A percentile compares a stretch with the other conserved stretches of the same genome.
phyloP scores from a whole-genome alignment of 2,888 invertebrate species.

The Agrochola lychnidis region DNA sequence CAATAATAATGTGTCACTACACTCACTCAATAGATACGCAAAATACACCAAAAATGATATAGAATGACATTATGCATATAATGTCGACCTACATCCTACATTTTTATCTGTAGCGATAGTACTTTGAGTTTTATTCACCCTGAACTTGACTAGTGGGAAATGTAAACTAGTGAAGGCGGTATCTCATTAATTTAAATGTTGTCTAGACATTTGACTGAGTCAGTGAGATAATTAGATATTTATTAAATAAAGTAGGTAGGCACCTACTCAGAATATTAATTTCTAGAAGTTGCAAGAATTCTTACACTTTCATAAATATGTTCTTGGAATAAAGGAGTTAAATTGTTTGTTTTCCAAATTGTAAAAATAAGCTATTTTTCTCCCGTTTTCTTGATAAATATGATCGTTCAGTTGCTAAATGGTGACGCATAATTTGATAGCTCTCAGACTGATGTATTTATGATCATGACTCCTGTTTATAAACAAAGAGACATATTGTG shows the following conservation, averaged over 20 bases:
- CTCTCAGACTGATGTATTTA: constrained; percentile 40
- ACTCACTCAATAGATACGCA: constrained; percentile 3
- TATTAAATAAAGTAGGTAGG: neutral
- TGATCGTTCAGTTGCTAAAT: constrained; percentile 23
- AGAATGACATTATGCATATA: constrained; percentile 35
- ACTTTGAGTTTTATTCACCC: constrained; percentile 30
- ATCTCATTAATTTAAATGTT: constrained; percentile 45
- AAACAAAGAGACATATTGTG: constrained; percentile 52
- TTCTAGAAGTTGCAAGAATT: neutral
- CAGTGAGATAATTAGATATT: neutral
- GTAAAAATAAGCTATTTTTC: constrained; percentile 5
- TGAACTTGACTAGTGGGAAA: constrained; percentile 53
- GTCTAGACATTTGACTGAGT: constrained; percentile 22
- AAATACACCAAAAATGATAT: constrained; percentile 14
- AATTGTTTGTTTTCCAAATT: constrained; percentile 13
- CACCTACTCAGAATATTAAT: neutral
- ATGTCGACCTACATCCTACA: constrained; percentile 31
- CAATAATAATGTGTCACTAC: constrained; percentile 3
- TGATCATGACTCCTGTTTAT: constrained; percentile 44
- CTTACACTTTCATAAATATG: neutral
- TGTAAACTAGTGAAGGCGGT: constrained; percentile 40
- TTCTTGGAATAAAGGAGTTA: constrained; percentile 26
- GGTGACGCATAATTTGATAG: constrained; percentile 39
- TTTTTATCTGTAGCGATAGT: constrained; percentile 11
- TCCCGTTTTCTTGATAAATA: constrained; percentile 30